Evolutionary conservation across 2,888 invertebrate genomes (phyloP).

Genomic region (Andrena fulva): DNA sequence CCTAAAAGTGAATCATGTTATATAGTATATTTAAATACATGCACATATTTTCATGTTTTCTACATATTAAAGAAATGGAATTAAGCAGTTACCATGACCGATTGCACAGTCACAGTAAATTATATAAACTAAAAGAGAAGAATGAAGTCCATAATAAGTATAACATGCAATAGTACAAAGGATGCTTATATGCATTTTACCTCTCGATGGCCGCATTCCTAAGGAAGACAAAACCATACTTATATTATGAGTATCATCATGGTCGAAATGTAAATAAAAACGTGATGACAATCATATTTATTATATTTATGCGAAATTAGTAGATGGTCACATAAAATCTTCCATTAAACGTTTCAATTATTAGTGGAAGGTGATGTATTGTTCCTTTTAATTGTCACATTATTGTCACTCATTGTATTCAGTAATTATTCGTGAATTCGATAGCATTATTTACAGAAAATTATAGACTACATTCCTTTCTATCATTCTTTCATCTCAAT

Average conservation of each 20-base stretch:
- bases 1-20: background rate
- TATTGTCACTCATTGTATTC: background rate
- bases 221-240: slow-evolving; percentile 83
- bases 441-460: slow-evolving; percentile 7
- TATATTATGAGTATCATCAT: slow-evolving; percentile 72
- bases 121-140: slow-evolving; percentile 57
- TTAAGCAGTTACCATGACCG: slow-evolving; percentile 19
- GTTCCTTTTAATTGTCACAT: background rate
- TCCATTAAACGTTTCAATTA: background rate
- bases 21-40: slow-evolving; percentile 38
- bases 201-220: slow-evolving; percentile 86
- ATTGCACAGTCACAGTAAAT: slow-evolving; percentile 29
- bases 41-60: slow-evolving; percentile 36
- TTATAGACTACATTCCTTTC: slow-evolving; percentile 64
- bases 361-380: background rate
- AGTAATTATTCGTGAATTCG: background rate
- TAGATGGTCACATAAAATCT: background rate
- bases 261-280: slow-evolving; percentile 38
- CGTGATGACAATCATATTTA: slow-evolving; percentile 11
- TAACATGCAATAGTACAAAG: slow-evolving; percentile 69
- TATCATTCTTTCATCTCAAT: slow-evolving; percentile 20
- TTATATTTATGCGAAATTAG: slow-evolving; percentile 8
- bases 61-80: slow-evolving; percentile 1
- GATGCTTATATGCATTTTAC: slow-evolving; percentile 80
- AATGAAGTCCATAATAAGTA: slow-evolving; percentile 69